Base-by-base conservation (phyloP, 1,140 invertebrate genomes). In the Drosophila sp. region DNA sequence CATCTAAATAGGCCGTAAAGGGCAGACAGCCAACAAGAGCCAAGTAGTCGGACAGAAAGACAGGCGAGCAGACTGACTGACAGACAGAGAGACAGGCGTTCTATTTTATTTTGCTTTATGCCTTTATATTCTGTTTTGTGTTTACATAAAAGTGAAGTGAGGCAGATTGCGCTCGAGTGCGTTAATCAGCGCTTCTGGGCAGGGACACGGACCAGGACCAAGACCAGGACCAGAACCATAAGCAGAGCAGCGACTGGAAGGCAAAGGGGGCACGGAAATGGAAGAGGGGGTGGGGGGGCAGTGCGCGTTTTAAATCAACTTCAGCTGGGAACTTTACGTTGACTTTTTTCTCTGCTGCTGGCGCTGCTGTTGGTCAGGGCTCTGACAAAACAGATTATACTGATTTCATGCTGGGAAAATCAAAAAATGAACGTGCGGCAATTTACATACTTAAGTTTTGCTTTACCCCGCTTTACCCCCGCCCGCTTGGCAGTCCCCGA, bases 81-180 rank as follows among this genome's bases (percentile, higher is more conserved):
- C 38, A 58, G 36, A 54, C 32, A 5, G 66, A 59, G 25, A 43
- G 64, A 38, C 32, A 76, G 45, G 62, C 78, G 48, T 65, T 87
- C 82, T 89, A 86, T 78, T 87, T 86, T 89, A 87, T 84, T 84
- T 83, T 84, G 56, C 62, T 64, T 72, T 56, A 75, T 84, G 80
- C 80, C 80, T 84, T 84, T 84, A 84, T 84, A 84, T 89, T 89
- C 83, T 86, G 83, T 89, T 87, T 89, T 86, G 82, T 87, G 82
- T 89, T 86, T 86, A 87, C 83, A 86, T 78, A 87, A 86, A 89
- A 87, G 83, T 86, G 82, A 86, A 87, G 83, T 81, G 83, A 83
- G 82, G 72, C 82, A 87, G 83, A 89, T 87, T 87, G 79, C 83
- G 82, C 82, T 89, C 83, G 83, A 87, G 82, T 87, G 82, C 82